Evolutionary conservation across 2,113 vertebrate species (phyloP), one percentile per base, ranked within the genome.

Genomic region (Himantopus leucocephalus): DNA sequence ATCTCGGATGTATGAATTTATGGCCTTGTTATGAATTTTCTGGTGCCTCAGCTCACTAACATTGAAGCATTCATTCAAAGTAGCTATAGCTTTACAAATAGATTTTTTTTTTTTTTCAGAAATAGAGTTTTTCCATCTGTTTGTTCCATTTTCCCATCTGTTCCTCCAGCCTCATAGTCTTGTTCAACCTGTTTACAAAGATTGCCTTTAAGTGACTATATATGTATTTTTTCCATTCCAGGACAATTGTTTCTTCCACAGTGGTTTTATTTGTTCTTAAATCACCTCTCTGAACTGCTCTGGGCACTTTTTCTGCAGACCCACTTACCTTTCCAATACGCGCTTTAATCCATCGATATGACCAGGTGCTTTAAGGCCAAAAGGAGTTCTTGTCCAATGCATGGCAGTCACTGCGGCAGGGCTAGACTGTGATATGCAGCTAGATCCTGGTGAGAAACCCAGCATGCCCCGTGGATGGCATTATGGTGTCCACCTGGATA

Each of bases 131-230:
- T 97, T 97, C 95, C 97, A 97, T 97, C 97, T 97, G 97, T 96
- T 97, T 97, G 95, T 97, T 95, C 93, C 89, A 92, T 94, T 97
- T 97, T 79, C 96, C 97, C 97, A 97, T 97, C 97, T 97, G 97
- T 97, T 97, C 87, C 91, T 96, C 79, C 90, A 95, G 94, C 93
- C 96, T 97, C 71, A 67, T 92, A 93, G 70, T 95, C 84, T 94
- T 93, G 62, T 94, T 97, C 96, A 97, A 97, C 95, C 95, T 97
- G 97, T 96, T 97, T 97, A 94, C 3, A 2, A 96, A 94, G 84
- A 85, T 20, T 93, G 90, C 73, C 76, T 96, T 96, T 92, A 93
- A 96, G 93, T 89, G 84, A 85, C 55, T 59, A 93, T 83, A 35
- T 82, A 59, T 71, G 22, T 89, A 3, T 83, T 74, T 60, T 78